Conservation (phyloP, 1,140 invertebrate species). For the Drosophila lacteicornis region DNA sequence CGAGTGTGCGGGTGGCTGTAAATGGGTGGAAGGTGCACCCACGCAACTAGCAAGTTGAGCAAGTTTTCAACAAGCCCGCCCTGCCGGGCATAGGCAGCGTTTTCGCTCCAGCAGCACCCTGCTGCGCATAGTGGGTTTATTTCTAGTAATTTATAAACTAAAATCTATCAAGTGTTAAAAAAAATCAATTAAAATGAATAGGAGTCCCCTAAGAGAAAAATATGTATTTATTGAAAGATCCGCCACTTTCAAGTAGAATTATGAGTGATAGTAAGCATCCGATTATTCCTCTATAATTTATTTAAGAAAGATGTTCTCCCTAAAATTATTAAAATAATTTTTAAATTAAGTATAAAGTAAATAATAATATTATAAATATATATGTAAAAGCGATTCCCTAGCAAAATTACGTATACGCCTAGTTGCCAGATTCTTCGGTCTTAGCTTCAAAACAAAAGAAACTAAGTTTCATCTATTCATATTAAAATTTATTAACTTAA, state of each 20-base stretch:
- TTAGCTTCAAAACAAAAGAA: not conserved
- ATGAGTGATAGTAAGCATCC: no score
- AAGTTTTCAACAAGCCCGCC: conserved; percentile 54
- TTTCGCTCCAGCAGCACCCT: conserved; percentile 12
- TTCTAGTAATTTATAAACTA: not conserved
- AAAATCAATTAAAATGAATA: no score
- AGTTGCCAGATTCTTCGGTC: not conserved
- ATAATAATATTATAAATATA: no score
- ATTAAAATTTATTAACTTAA: not conserved
- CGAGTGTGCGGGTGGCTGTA: conserved; percentile 8
- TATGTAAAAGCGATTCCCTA: no score
- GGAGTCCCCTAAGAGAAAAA: not conserved
- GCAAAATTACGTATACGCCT: not conserved
- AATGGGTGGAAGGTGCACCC: conserved; percentile 32
- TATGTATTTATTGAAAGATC: no score
- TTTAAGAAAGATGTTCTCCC: no score
- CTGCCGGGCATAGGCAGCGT: conserved; percentile 13
- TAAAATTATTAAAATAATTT: no score
- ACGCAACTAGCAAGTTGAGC: conserved; percentile 52
- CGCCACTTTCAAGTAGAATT: no score
- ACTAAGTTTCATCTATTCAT: not conserved
- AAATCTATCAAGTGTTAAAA: not conserved
- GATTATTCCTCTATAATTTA: no score
- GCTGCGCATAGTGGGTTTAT: conserved; percentile 17
- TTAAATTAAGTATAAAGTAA: no score